A percentile compares a stretch with the other conserved stretches of the same genome.
Evolutionary conservation across 1,140 invertebrate genomes (phyloP).

Genomic region (Monochamus saltuarius): DNA sequence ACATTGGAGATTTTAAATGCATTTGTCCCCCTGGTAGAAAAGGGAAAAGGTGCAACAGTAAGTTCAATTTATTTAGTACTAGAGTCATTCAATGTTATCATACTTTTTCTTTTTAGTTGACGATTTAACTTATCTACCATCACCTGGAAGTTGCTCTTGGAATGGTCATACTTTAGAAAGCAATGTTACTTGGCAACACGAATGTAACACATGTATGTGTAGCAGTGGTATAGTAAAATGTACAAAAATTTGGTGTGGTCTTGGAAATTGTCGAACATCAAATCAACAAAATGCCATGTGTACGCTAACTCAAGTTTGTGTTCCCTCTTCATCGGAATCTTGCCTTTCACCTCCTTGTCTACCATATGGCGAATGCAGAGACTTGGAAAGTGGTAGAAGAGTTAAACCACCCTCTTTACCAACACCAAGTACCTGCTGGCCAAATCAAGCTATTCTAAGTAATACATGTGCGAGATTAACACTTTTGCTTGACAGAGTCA

Average conservation of each 20-base stretch:
- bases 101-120: slow-evolving; percentile 48
- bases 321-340: slow-evolving; percentile 71
- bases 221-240: slow-evolving; percentile 72
- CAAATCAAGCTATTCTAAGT: slow-evolving; percentile 66
- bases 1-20: slow-evolving; percentile 76
- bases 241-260: slow-evolving; percentile 82
- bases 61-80: slow-evolving; percentile 13
- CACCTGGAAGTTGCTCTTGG: slow-evolving; percentile 58
- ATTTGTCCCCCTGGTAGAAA: slow-evolving; percentile 76
- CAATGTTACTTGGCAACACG: slow-evolving; percentile 67
- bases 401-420: slow-evolving; percentile 73
- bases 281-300: slow-evolving; percentile 53
- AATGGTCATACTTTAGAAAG: slow-evolving; percentile 59
- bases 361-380: slow-evolving; percentile 79
- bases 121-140: slow-evolving; percentile 47
- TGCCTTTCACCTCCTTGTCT: slow-evolving; percentile 77
- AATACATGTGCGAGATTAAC: slow-evolving; percentile 74
- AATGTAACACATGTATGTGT: slow-evolving; percentile 84
- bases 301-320: slow-evolving; percentile 69
- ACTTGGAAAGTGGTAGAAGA: slow-evolving; percentile 69
- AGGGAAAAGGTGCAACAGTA: slow-evolving; percentile 66
- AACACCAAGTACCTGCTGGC: slow-evolving; percentile 75
- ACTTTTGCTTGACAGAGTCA: slow-evolving; percentile 68
- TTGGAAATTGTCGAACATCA: slow-evolving; percentile 72
- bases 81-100: too few species aligned